Percentiles rank a stretch among this genome's conserved stretches.
Evolutionary conservation across 2,113 vertebrate species (phyloP).

Genomic region (Orycteropus afer): DNA sequence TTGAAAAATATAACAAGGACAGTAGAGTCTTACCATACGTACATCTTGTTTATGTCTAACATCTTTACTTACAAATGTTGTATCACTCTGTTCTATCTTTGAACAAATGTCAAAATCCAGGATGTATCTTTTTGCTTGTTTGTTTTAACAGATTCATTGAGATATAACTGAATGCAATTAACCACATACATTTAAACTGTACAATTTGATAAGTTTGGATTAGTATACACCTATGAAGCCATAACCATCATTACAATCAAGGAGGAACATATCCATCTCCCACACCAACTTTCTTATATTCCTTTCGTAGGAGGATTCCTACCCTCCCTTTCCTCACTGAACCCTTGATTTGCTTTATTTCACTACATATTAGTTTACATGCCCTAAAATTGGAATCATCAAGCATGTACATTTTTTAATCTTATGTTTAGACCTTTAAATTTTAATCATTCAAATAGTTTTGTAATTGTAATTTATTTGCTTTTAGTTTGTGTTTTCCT

Average conservation of each 20-base stretch:
- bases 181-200: background rate
- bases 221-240: background rate
- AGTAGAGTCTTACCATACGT: background rate
- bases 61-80: background rate
- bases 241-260: background rate
- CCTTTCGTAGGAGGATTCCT: background rate
- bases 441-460: background rate
- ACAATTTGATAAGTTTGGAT: background rate
- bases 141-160: background rate
- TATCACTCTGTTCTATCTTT: background rate
- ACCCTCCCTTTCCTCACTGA: background rate
- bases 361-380: background rate
- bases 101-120: background rate
- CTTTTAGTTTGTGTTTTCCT: background rate
- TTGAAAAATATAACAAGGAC: background rate
- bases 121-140: background rate
- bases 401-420: no score
- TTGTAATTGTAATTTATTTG: background rate
- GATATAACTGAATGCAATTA: background rate
- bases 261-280: background rate
- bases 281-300: background rate
- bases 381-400: background rate
- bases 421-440: background rate
- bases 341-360: background rate
- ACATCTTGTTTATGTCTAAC: background rate